phyloP scores from a whole-genome alignment of 2,797 vertebrate species.

The Emys orbicularis region DNA sequence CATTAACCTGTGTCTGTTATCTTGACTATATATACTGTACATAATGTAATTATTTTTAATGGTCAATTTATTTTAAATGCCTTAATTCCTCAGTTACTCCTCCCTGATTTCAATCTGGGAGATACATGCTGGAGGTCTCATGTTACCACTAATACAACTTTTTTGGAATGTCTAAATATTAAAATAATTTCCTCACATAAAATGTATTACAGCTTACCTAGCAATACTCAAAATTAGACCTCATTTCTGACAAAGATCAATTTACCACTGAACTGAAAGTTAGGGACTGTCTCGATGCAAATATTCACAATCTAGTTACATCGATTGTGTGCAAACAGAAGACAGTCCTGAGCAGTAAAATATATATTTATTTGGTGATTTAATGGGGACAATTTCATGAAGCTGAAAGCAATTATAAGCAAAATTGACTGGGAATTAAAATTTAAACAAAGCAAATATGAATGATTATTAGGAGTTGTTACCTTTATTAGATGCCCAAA shows the following conservation, averaged over 20 bases:
- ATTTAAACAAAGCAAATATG: not conserved
- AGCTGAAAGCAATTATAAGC: not conserved
- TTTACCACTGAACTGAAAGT: not conserved
- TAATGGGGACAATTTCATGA: not conserved
- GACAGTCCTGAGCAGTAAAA: not conserved
- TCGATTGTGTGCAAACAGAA: slow-evolving; percentile 2
- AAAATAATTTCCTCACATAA: not conserved
- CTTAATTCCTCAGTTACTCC: not conserved
- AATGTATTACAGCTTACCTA: not conserved
- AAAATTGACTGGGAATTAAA: not conserved
- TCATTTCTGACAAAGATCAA: slow-evolving; percentile 5
- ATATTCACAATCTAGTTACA: not conserved
- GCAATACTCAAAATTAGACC: not conserved
- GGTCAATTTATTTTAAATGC: not conserved
- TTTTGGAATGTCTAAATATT: not conserved
- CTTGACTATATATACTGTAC: not conserved
- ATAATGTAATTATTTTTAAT: not conserved
- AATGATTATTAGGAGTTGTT: not conserved
- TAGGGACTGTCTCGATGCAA: not conserved
- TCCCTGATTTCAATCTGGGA: not conserved
- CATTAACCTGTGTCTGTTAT: not conserved
- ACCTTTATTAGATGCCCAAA: not conserved
- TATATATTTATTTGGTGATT: not conserved
- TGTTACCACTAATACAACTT: not conserved
- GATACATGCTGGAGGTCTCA: not conserved